Base-by-base conservation (phyloP, 2,888 invertebrate genomes). In the Adela reaumurella region DNA sequence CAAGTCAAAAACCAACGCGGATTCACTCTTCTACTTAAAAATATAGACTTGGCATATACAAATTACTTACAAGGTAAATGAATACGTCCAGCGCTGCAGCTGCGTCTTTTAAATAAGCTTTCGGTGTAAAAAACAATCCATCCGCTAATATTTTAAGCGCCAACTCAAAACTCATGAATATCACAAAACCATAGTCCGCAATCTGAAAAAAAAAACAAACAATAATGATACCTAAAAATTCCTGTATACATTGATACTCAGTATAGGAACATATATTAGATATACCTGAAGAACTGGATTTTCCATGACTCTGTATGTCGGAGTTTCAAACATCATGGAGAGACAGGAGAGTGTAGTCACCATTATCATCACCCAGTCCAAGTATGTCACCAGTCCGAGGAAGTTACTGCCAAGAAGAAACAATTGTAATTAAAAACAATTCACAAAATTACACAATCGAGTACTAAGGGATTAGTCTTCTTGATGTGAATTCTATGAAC, bases 351-450 rank as follows among this genome's bases (percentile, higher is more conserved):
- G 77, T 0, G 97, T 97, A 1, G 99, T 99, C 46, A 96, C 93
- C 67, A 94, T 90, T 55, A 99, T 99, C 98, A 99, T 99, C 2
- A 97, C 90, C 99, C 99, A 99, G 70, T 99, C 99, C 63, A 99
- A 81, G 67, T 99, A 99, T 0, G 98, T 97, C 17, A 99, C 98
- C 51, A 99, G 81, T 0, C 99, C 98, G 41, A 99, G 81, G 63
- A 99, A 91, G 68, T 97, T 97, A 63, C 97, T 97, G 74, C n/a
- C n/a, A n/a, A n/a, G n/a, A n/a, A n/a, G n/a, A n/a, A n/a, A n/a
- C n/a, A n/a, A n/a, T n/a, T n/a, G n/a, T n/a, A n/a, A n/a, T n/a
- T n/a, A n/a, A n/a, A n/a, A n/a, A n/a, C n/a, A n/a, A n/a, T n/a
- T n/a, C n/a, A n/a, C n/a, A n/a, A n/a, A n/a, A n/a, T n/a, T n/a